These are phyloP conservation scores for Melanargia galathea DNA, from an alignment of 2,888 invertebrate species.

Conservation along the genomic window DNA sequence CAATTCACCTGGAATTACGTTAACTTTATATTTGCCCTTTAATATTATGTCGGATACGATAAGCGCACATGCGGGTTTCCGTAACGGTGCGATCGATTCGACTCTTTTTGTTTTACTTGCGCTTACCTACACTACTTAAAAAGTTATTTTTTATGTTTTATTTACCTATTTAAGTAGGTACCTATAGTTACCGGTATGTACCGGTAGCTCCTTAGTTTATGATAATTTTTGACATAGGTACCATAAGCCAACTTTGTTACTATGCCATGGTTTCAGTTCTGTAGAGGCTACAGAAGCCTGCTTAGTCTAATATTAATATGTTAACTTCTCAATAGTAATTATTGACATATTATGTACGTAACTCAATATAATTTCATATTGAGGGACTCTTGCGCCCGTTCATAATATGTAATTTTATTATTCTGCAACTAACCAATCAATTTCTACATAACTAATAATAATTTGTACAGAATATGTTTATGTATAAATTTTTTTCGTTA, in stretches of 20 bases:
- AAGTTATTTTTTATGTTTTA: not conserved
- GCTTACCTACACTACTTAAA: not conserved
- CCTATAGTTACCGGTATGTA: too few species aligned
- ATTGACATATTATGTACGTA: too few species aligned
- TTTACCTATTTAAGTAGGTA: not conserved
- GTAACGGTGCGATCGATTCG: conserved; percentile 47
- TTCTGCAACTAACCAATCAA: not conserved
- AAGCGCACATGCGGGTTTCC: conserved; percentile 47
- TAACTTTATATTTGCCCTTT: conserved; percentile 41
- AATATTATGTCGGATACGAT: conserved; percentile 35
- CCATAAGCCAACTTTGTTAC: too few species aligned
- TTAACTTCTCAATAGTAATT: too few species aligned
- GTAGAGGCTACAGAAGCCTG: too few species aligned
- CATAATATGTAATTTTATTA: too few species aligned
- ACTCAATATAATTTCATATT: too few species aligned
- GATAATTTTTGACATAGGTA: too few species aligned
- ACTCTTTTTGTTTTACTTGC: conserved; percentile 35
- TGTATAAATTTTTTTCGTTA: not conserved
- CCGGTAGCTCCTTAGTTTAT: too few species aligned
- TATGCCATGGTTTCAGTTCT: too few species aligned
- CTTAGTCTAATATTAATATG: too few species aligned
- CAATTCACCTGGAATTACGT: conserved; percentile 66
- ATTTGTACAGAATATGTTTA: not conserved
- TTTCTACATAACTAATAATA: not conserved
- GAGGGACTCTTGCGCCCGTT: too few species aligned